Conservation (phyloP, 1,140 invertebrate genomes). For the Mamestra configurata region DNA sequence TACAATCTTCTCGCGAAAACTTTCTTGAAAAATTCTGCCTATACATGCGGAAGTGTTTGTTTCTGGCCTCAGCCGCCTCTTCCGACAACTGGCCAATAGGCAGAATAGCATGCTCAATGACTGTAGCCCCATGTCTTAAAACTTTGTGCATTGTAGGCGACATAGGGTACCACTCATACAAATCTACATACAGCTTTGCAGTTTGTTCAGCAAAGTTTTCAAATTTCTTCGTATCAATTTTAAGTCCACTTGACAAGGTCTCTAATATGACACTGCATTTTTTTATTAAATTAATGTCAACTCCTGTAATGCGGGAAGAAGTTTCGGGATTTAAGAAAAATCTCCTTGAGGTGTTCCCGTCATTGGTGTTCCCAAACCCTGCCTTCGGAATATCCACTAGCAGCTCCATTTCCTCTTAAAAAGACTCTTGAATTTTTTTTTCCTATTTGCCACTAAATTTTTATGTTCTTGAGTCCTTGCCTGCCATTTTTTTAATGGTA, state of each 20-base stretch:
- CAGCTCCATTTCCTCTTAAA: constrained; percentile 64
- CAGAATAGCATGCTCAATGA: too few species aligned
- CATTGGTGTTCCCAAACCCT: constrained; percentile 16
- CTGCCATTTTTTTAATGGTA: constrained; percentile 64
- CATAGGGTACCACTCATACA: too few species aligned
- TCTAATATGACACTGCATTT: too few species aligned
- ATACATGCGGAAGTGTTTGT: too few species aligned
- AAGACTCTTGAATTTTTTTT: constrained; percentile 68
- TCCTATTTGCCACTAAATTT: too few species aligned
- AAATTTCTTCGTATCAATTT: constrained; percentile 52
- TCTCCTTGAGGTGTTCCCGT: constrained; percentile 35
- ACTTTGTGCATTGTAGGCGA: constrained; percentile 58
- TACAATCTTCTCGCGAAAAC: neutral
- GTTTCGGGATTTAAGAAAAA: constrained; percentile 23
- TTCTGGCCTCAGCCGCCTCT: too few species aligned
- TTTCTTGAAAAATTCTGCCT: too few species aligned
- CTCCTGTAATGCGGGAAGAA: constrained; percentile 10
- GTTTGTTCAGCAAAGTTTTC: constrained; percentile 46
- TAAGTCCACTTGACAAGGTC: constrained; percentile 47
- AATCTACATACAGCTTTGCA: too few species aligned
- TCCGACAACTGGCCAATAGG: too few species aligned
- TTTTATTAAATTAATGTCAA: constrained; percentile 38
- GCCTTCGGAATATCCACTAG: constrained; percentile 70
- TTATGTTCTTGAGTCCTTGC: too few species aligned
- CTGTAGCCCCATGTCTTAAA: constrained; percentile 52